phyloP scores from a whole-genome alignment of 2,888 invertebrate species.

The Athetis lepigone region DNA sequence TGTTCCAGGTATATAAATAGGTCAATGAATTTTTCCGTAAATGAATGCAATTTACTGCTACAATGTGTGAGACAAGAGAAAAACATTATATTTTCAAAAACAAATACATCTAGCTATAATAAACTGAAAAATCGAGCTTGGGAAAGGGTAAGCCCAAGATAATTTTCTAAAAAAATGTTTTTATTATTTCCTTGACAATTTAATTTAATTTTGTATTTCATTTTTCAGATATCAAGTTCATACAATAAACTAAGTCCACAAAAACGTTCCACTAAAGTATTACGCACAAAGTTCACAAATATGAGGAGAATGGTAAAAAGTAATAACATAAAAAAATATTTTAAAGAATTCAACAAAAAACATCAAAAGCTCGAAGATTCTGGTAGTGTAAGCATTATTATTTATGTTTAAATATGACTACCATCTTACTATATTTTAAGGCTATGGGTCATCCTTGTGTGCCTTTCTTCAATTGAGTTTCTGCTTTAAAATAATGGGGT shows the following conservation, averaged over 20 bases:
- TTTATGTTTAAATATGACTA: background rate
- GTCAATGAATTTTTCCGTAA: constrained; percentile 77
- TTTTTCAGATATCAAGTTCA: constrained; percentile 76
- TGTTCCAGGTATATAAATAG: constrained; percentile 54
- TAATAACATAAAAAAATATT: constrained; percentile 65
- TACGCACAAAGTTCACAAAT: constrained; percentile 81
- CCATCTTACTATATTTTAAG: background rate
- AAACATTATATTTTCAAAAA: constrained; percentile 74
- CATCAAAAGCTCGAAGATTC: constrained; percentile 69
- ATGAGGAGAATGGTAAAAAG: constrained; percentile 76
- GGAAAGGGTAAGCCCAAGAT: constrained; percentile 73
- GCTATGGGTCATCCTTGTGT: too few species aligned
- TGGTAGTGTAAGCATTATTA: constrained; percentile 59
- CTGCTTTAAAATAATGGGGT: too few species aligned
- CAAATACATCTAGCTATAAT: constrained; percentile 65
- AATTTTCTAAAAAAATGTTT: background rate
- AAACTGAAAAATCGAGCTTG: constrained; percentile 79
- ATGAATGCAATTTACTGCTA: constrained; percentile 80
- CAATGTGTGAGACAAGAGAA: constrained; percentile 83
- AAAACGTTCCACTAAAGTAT: constrained; percentile 75
- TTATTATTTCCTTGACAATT: background rate
- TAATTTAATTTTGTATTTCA: background rate
- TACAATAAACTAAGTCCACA: constrained; percentile 81
- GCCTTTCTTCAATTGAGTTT: too few species aligned
- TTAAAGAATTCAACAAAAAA: constrained; percentile 61